Conservation (phyloP, 2,888 invertebrate species). For the Unio delphinus region DNA sequence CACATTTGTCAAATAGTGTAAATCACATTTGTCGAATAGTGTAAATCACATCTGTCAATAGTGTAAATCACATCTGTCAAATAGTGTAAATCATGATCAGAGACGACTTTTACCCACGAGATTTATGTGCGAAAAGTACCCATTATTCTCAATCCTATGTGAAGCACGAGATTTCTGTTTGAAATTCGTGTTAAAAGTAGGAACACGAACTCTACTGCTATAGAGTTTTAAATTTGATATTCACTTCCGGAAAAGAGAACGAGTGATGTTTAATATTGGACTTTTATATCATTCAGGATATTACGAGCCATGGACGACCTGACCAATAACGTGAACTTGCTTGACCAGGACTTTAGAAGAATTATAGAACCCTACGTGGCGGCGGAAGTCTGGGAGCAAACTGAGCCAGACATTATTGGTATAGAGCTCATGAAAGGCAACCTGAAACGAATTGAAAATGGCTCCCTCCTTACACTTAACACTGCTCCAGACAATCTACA, state of each 20-base stretch:
- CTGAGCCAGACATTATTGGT: constrained; percentile 12
- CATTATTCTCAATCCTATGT: no score
- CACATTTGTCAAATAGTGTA: no score
- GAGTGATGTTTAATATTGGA: no score
- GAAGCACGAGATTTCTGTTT: no score
- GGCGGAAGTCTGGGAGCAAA: constrained; percentile 15
- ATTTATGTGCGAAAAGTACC: no score
- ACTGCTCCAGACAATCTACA: constrained; percentile 5
- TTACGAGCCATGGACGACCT: constrained; percentile 24
- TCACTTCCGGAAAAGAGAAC: background rate
- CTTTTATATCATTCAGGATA: constrained; percentile 18
- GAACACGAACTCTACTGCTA: no score
- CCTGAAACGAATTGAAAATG: constrained; percentile 3
- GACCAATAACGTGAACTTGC: constrained; percentile 8
- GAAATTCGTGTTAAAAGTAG: no score
- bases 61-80: no score
- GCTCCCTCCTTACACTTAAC: constrained; percentile 5
- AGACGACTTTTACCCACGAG: no score
- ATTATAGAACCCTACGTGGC: constrained; percentile 16
- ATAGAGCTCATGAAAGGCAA: constrained; percentile 8
- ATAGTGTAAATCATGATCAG: no score
- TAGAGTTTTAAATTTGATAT: background rate
- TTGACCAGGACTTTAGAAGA: background rate
- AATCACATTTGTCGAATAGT: no score
- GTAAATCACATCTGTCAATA: no score